Base-by-base conservation (phyloP, 2,888 invertebrate genomes). In the Drosophila acutilabella region DNA sequence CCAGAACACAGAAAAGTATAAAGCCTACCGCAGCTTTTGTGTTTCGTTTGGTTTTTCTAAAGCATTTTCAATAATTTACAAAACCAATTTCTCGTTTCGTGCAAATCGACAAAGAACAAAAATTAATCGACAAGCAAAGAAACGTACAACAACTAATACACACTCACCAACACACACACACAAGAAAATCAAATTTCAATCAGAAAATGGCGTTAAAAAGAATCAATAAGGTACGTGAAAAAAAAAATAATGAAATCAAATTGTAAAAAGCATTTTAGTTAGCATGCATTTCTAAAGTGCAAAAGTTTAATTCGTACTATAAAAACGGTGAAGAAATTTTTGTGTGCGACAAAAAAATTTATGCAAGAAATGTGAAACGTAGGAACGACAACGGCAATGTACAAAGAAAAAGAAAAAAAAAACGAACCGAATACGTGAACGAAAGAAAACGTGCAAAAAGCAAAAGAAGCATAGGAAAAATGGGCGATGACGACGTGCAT, bases 141-240 rank as follows among this genome's bases (percentile, higher is more conserved):
- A 80, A 78, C 86, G 72, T 84, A 71, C 78, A 77, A 69, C 69
- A 57, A 82, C 78, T 58, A 68, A 73, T 64, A 73, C 78, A 84
- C 71, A 64, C 69, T 66, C 72, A 85, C 80, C 61, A 77, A 82
- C 67, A 77, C 72, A 56, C 74, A 81, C 76, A 82, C 74, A 85
- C 75, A 89, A 81, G 82, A 81, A 90, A 89, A 91, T 91, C 89
- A 91, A 91, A 91, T 91, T 90, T 83, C 89, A 88, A 88, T 88
- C 85, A 90, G 89, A 92, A 95, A 95, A 97, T 97, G 97, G 97
- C 97, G 95, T 96, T 97, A 96, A 97, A 97, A 96, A 96, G 97
- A 96, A 97, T 97, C 95, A 97, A 97, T 95, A 97, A 97, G 97
- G 91, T 91, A 92, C 89, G 90, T 91, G 88, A 74, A 75, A 81